These are phyloP conservation scores for Pedionomus torquatus DNA, from an alignment of 2,113 vertebrate genomes.

Conservation along the genomic window DNA sequence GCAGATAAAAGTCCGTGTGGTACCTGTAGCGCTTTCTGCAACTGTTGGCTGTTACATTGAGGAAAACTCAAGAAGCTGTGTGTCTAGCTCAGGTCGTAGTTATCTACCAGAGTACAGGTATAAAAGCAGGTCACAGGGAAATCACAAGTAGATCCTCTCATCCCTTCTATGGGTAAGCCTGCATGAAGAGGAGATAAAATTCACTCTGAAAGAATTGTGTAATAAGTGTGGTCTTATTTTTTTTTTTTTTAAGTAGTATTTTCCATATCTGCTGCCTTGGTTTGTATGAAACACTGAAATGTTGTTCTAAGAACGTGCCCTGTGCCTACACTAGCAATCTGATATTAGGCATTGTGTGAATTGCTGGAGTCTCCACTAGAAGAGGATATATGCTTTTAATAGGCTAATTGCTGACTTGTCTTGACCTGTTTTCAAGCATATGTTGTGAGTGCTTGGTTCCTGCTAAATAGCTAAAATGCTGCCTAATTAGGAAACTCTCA, in stretches of 20 bases:
- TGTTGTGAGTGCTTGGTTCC: constrained; percentile 67
- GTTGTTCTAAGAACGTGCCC: not conserved
- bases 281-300: constrained; percentile 44
- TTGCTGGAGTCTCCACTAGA: constrained; percentile 6
- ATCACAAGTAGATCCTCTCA: not conserved
- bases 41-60: not conserved
- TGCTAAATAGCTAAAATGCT: constrained; percentile 73
- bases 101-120: not conserved
- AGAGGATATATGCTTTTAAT: constrained; percentile 72
- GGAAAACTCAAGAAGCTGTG: not conserved
- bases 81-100: not conserved
- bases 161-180: not conserved
- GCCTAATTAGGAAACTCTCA: constrained; percentile 77
- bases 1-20: not conserved
- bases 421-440: constrained; percentile 75
- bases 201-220: not conserved
- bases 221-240: not conserved
- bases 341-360: not conserved
- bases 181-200: not conserved
- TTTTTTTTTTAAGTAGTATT: not conserved
- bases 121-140: not conserved
- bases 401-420: constrained; percentile 78
- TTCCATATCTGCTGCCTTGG: not conserved
- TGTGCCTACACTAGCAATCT: not conserved
- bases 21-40: not conserved